These are phyloP conservation scores for Agrypnus murinus DNA, from an alignment of 2,888 invertebrate species.

Conservation along the genomic window DNA sequence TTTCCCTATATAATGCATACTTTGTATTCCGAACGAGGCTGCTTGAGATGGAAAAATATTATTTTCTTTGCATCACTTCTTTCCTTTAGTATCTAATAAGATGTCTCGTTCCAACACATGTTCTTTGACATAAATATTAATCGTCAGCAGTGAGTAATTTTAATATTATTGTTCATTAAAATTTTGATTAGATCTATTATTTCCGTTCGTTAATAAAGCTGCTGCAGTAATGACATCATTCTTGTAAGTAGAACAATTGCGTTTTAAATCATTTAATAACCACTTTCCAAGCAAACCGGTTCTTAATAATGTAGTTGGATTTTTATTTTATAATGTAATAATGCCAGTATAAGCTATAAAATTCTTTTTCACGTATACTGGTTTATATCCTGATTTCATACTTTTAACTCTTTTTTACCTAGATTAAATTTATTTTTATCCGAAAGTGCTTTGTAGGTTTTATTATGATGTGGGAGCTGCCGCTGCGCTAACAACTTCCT, in stretches of 20 bases:
- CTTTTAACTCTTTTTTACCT: slow-evolving; percentile 17
- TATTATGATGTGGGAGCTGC: slow-evolving; percentile 35
- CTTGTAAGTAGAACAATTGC: slow-evolving; percentile 67
- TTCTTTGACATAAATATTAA: slow-evolving; percentile 53
- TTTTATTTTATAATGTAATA: slow-evolving; percentile 62
- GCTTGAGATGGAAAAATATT: slow-evolving; percentile 69
- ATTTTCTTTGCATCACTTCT: slow-evolving; percentile 69
- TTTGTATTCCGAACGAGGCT: slow-evolving; percentile 68
- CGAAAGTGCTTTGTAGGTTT: slow-evolving; percentile 30
- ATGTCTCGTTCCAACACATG: slow-evolving; percentile 59
- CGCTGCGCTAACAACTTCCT: slow-evolving; percentile 35
- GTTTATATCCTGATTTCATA: slow-evolving; percentile 29
- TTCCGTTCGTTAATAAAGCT: slow-evolving; percentile 55
- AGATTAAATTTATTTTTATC: slow-evolving; percentile 35
- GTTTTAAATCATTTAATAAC: slow-evolving; percentile 67
- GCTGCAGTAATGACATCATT: slow-evolving; percentile 66
- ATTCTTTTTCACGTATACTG: slow-evolving; percentile 27
- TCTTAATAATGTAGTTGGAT: slow-evolving; percentile 62
- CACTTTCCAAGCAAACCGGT: slow-evolving; percentile 66
- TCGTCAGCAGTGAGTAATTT: slow-evolving; percentile 54
- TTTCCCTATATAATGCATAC: slow-evolving; percentile 68
- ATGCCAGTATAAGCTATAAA: slow-evolving; percentile 46
- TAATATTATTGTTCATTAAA: slow-evolving; percentile 49
- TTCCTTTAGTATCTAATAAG: slow-evolving; percentile 63
- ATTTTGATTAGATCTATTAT: slow-evolving; percentile 51